A percentile compares a stretch with the other conserved stretches of the same genome.
These are phyloP conservation scores for Esox masquinongy DNA, from an alignment of 2,797 vertebrate species.

Conservation along the genomic window DNA sequence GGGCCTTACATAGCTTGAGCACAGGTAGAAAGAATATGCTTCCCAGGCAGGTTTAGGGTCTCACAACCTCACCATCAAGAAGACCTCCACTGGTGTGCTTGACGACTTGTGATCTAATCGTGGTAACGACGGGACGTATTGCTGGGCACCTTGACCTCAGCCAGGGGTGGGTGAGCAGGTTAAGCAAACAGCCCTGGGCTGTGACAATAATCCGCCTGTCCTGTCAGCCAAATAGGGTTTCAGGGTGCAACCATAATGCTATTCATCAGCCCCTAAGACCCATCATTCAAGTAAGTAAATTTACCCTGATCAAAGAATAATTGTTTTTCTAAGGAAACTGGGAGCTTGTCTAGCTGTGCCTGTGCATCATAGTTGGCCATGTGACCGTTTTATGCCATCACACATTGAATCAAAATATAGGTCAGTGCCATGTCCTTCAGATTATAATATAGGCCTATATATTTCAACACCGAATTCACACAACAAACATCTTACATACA, in stretches of 20 bases:
- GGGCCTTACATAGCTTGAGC: background rate
- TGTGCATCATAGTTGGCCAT: background rate
- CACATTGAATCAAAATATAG: background rate
- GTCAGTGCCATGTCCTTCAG: background rate
- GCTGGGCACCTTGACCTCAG: slow-evolving; percentile 47
- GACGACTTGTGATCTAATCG: slow-evolving; percentile 74
- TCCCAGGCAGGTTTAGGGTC: background rate
- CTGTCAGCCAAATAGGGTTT: slow-evolving; percentile 15
- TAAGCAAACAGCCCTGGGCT: slow-evolving; percentile 74
- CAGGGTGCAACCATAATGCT: slow-evolving; percentile 34
- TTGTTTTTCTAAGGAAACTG: slow-evolving; percentile 66
- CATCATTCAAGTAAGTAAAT: slow-evolving; percentile 14
- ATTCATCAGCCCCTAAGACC: slow-evolving; percentile 34
- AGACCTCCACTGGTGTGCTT: slow-evolving; percentile 51
- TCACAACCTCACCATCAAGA: slow-evolving; percentile 20
- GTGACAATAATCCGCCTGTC: slow-evolving; percentile 59
- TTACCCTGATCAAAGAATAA: slow-evolving; percentile 39
- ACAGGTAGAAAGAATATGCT: background rate
- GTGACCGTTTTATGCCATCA: background rate
- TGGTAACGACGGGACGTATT: slow-evolving; percentile 61
- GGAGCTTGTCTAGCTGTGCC: slow-evolving; percentile 33
- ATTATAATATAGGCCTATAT: background rate
- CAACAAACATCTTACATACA: background rate
- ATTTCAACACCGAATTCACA: background rate
- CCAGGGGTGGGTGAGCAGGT: slow-evolving; percentile 63